A percentile compares a stretch with the other conserved stretches of the same genome.
Evolutionary conservation across 2,888 invertebrate species (phyloP).

Genomic region (Lasioglossum calceatum): DNA sequence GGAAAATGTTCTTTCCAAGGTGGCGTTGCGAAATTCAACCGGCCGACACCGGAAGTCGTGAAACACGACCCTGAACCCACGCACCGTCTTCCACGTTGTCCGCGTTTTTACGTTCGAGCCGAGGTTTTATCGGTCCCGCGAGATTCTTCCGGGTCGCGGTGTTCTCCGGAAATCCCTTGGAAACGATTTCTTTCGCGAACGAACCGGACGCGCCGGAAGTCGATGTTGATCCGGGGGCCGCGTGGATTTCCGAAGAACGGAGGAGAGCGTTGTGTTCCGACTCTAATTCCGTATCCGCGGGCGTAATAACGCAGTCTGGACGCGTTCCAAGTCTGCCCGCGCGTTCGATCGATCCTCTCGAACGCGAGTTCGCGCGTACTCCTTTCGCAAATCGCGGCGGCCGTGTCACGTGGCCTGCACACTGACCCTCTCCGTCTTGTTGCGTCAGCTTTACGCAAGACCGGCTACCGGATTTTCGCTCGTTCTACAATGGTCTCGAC

Average conservation of each 20-base stretch:
- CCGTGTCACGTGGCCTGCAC: conserved; percentile 35
- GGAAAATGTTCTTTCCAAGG: conserved; percentile 39
- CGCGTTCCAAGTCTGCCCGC: conserved; percentile 55
- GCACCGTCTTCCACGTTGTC: background rate
- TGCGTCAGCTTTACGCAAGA: conserved; percentile 36
- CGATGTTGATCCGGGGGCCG: background rate
- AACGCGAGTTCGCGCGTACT: conserved; percentile 58
- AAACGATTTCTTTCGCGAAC: background rate
- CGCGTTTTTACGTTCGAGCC: background rate
- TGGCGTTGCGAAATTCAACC: conserved; percentile 11
- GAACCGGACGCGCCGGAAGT: background rate
- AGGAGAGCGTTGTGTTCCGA: conserved; percentile 38
- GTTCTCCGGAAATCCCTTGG: background rate
- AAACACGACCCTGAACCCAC: conserved; percentile 10
- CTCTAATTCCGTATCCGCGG: conserved; percentile 64
- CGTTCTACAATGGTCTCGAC: background rate
- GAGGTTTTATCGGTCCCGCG: background rate
- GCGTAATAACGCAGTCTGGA: conserved; percentile 62
- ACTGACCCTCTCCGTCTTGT: conserved; percentile 35
- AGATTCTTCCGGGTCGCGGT: no score
- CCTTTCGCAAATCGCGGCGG: conserved; percentile 52
- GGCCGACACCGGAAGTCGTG: conserved; percentile 14
- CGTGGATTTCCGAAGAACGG: background rate
- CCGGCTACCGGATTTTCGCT: conserved; percentile 12
- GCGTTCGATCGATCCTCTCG: conserved; percentile 57